phyloP scores from a whole-genome alignment of 30 jellyfish, hydroid and myxozoan genomes.

The Aurelia aurita region DNA sequence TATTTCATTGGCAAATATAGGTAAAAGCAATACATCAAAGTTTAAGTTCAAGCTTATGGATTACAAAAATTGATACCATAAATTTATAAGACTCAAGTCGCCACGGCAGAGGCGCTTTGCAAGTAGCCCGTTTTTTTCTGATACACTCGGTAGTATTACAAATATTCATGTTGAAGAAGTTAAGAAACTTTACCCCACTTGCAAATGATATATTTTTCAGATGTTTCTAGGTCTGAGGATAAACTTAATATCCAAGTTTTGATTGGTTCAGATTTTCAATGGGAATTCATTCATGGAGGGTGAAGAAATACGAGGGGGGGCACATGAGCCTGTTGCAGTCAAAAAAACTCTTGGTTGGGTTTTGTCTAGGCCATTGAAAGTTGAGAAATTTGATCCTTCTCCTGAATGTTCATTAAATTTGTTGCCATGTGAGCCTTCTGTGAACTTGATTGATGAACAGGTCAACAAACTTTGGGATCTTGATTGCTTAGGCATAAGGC shows the following conservation, averaged over 20 bases:
- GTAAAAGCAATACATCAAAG: no score
- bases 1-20: no score
- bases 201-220: conserved; percentile 43
- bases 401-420: background rate
- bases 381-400: conserved; percentile 13
- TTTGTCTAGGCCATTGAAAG: no score
- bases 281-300: conserved; percentile 31
- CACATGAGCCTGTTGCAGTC: conserved; percentile 32
- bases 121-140: no score
- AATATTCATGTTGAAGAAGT: conserved; percentile 52
- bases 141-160: conserved; percentile 33
- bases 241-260: conserved; percentile 9
- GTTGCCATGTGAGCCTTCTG: no score
- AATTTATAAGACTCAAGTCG: no score
- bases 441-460: background rate
- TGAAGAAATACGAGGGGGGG: conserved; percentile 41
- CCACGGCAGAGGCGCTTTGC: no score
- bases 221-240: conserved; percentile 23
- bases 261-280: conserved; percentile 17
- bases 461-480: conserved; percentile 34
- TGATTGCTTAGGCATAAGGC: conserved; percentile 30
- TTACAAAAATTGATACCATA: no score
- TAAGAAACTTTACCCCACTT: conserved; percentile 47
- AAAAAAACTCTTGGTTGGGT: conserved; percentile 12
- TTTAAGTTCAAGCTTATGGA: no score